Conservation (phyloP, 2,888 invertebrate species). For the Apodemia hepburni region DNA sequence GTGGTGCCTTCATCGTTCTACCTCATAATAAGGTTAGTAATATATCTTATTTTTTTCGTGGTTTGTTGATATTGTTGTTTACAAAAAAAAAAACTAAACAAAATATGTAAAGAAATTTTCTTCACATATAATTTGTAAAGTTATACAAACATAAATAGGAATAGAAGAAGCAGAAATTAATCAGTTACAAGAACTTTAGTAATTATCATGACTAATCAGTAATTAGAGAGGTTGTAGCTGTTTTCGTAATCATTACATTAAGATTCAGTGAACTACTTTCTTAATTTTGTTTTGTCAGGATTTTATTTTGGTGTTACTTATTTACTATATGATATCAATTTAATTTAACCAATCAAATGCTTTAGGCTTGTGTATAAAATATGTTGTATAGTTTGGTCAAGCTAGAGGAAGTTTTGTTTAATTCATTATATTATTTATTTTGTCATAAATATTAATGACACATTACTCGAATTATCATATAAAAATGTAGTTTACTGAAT, state of each 20-base stretch:
- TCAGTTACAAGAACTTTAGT: neutral
- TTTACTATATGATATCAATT: neutral
- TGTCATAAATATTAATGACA: no score
- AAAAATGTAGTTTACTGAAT: no score
- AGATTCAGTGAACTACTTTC: neutral
- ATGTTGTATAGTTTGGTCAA: no score
- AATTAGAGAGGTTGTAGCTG: slow-evolving; percentile 5
- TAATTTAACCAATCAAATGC: neutral
- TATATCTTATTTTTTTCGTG: neutral
- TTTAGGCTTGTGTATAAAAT: neutral
- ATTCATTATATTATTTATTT: no score
- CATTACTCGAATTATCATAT: no score
- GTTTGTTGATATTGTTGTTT: slow-evolving; percentile 13
- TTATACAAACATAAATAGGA: neutral
- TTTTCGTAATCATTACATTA: neutral
- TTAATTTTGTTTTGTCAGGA: neutral
- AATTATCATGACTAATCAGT: neutral
- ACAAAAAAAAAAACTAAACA: neutral
- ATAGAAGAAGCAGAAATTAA: neutral
- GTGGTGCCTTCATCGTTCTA: slow-evolving; percentile 96
- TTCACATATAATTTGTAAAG: neutral
- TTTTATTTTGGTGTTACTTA: neutral
- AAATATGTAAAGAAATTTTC: neutral
- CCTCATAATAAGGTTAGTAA: slow-evolving; percentile 92
- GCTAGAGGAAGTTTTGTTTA: no score